Conservation (phyloP, 1,140 invertebrate species). For the Drosophila mauritiana region DNA sequence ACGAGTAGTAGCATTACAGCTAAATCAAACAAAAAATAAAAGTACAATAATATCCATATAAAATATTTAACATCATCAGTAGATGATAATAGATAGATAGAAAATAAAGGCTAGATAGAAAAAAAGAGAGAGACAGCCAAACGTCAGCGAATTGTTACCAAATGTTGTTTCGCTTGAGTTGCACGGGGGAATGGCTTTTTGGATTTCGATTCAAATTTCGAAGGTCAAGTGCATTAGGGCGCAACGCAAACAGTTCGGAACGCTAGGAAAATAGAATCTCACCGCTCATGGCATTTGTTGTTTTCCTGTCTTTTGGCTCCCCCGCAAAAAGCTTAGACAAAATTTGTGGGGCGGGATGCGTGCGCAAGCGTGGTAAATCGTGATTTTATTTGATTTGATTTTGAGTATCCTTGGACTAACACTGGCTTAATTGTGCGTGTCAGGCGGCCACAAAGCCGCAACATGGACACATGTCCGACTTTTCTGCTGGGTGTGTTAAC, state of each 20-base stretch:
- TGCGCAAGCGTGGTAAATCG: slow-evolving; percentile 70
- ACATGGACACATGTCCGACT: slow-evolving; percentile 52
- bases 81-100: not conserved
- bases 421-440: slow-evolving; percentile 77
- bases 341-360: slow-evolving; percentile 28
- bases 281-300: slow-evolving; percentile 1
- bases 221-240: slow-evolving; percentile 82
- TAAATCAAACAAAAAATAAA: no score
- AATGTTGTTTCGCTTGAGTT: slow-evolving; percentile 39
- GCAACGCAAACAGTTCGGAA: slow-evolving; percentile 3
- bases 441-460: slow-evolving; percentile 61
- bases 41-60: no score
- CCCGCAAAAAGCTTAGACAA: not conserved
- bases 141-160: slow-evolving; percentile 16
- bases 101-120: no score
- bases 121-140: not conserved
- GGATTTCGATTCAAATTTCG: slow-evolving; percentile 27
- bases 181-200: slow-evolving; percentile 5
- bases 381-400: slow-evolving; percentile 78
- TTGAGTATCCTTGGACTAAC: slow-evolving; percentile 48
- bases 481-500: slow-evolving; percentile 55
- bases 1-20: no score
- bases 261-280: slow-evolving; percentile 22
- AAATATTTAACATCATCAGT: not conserved
- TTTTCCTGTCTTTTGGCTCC: not conserved